phyloP scores from a whole-genome alignment of 2,113 vertebrate species.

The Ophthalmolycus amberensis region DNA sequence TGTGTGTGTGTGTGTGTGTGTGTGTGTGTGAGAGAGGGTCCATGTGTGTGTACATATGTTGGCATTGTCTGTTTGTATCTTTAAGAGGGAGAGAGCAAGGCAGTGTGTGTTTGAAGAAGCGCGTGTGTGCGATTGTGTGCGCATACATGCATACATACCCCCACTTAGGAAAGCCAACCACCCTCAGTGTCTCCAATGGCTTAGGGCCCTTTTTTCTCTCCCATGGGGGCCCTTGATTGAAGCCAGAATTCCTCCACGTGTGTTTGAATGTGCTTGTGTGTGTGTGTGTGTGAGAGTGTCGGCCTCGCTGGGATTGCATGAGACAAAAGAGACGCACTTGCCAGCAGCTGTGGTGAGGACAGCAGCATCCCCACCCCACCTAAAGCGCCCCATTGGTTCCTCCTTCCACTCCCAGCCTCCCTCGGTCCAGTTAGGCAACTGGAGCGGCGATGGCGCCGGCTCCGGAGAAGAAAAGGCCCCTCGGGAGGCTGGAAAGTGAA shows the following conservation, averaged over 20 bases:
- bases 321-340: slow-evolving; percentile 84
- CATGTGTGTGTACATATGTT: slow-evolving; percentile 31
- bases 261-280: slow-evolving; percentile 51
- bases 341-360: slow-evolving; percentile 79
- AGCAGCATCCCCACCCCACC: slow-evolving; percentile 69
- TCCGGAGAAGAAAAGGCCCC: slow-evolving; percentile 87
- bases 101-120: slow-evolving; percentile 40
- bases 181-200: slow-evolving; percentile 75
- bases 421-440: slow-evolving; percentile 74
- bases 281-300: slow-evolving; percentile 35
- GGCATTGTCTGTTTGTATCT: slow-evolving; percentile 41
- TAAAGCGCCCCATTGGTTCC: slow-evolving; percentile 76
- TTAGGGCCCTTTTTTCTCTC: slow-evolving; percentile 72
- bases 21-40: slow-evolving; percentile 13
- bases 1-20: slow-evolving; percentile 19
- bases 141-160: slow-evolving; percentile 60
- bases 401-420: slow-evolving; percentile 63
- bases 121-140: slow-evolving; percentile 38
- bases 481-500: slow-evolving; percentile 95
- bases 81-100: slow-evolving; percentile 48
- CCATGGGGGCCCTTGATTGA: slow-evolving; percentile 71
- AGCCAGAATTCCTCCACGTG: slow-evolving; percentile 85
- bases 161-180: slow-evolving; percentile 76
- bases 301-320: slow-evolving; percentile 73
- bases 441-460: slow-evolving; percentile 79